Evolutionary conservation across 2,113 vertebrate species (phyloP).

Genomic region (Gymnobelideus leadbeateri): DNA sequence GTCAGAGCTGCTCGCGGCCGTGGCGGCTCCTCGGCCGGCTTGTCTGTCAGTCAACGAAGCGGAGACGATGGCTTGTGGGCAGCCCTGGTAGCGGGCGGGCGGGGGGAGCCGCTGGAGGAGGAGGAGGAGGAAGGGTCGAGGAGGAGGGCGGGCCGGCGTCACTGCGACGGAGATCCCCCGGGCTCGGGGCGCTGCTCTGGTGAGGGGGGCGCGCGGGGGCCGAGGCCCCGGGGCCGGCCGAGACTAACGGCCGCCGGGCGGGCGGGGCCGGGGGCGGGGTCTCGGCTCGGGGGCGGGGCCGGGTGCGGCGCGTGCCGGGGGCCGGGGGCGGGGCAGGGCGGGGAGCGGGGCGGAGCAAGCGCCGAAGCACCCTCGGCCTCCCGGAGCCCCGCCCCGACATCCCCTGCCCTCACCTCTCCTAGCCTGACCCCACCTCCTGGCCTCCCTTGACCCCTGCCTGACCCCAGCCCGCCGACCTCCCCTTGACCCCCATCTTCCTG

Average conservation of each 20-base stretch:
- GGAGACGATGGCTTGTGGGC: slow-evolving; percentile 75
- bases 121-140: slow-evolving; percentile 28
- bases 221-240: slow-evolving; percentile 31
- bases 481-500: slow-evolving; percentile 37
- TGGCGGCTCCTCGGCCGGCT: slow-evolving; percentile 68
- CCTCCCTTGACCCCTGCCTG: slow-evolving; percentile 54
- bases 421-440: background rate
- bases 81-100: slow-evolving; percentile 61
- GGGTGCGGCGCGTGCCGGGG: background rate
- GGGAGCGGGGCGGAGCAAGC: slow-evolving; percentile 47
- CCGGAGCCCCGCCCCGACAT: slow-evolving; percentile 45
- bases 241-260: slow-evolving; percentile 5
- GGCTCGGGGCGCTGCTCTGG: slow-evolving; percentile 58
- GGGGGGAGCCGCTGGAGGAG: slow-evolving; percentile 70
- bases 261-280: slow-evolving; percentile 39
- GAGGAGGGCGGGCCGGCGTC: slow-evolving; percentile 1
- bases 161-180: slow-evolving; percentile 31
- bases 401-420: slow-evolving; percentile 19
- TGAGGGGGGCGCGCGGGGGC: slow-evolving; percentile 64
- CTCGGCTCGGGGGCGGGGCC: slow-evolving; percentile 32
- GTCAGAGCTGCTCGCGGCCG: slow-evolving; percentile 74
- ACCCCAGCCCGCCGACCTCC: slow-evolving; percentile 66
- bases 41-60: slow-evolving; percentile 72
- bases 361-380: slow-evolving; percentile 60
- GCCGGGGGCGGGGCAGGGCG: slow-evolving; percentile 33